These are phyloP conservation scores for Andrena marginata DNA, from an alignment of 2,888 invertebrate species.

Conservation along the genomic window DNA sequence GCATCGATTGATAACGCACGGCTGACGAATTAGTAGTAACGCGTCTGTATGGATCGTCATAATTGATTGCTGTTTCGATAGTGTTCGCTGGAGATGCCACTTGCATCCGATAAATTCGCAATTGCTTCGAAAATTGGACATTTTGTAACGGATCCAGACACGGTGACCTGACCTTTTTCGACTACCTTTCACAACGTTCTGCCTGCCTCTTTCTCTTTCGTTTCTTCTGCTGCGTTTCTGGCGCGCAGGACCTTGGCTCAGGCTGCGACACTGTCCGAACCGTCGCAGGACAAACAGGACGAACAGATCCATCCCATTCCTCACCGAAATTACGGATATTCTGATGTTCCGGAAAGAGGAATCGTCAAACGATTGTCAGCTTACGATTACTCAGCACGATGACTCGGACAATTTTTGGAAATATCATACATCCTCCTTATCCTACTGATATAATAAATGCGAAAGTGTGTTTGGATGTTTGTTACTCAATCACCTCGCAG, in stretches of 20 bases:
- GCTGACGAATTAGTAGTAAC: not conserved
- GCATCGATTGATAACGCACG: constrained; percentile 29
- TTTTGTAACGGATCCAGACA: not conserved
- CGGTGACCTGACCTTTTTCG: not conserved
- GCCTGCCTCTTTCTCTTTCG: not conserved
- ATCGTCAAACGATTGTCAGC: no score
- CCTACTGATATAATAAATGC: no score
- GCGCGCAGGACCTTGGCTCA: not conserved
- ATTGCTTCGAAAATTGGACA: not conserved
- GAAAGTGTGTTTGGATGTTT: no score
- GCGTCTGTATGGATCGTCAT: not conserved
- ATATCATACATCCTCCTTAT: no score
- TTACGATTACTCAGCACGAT: no score
- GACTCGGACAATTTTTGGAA: no score
- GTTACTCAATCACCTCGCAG: no score
- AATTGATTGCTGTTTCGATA: not conserved
- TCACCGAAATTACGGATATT: no score
- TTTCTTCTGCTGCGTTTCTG: not conserved
- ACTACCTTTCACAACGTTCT: not conserved
- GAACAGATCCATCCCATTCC: no score
- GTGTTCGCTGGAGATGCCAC: not conserved
- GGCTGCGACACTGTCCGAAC: not conserved
- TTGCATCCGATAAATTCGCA: not conserved
- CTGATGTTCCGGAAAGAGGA: no score
- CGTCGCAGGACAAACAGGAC: no score